Percentiles rank a stretch among this genome's conserved stretches.
phyloP scores from a whole-genome alignment of 2,113 vertebrate species.

The Aphyosemion australe region DNA sequence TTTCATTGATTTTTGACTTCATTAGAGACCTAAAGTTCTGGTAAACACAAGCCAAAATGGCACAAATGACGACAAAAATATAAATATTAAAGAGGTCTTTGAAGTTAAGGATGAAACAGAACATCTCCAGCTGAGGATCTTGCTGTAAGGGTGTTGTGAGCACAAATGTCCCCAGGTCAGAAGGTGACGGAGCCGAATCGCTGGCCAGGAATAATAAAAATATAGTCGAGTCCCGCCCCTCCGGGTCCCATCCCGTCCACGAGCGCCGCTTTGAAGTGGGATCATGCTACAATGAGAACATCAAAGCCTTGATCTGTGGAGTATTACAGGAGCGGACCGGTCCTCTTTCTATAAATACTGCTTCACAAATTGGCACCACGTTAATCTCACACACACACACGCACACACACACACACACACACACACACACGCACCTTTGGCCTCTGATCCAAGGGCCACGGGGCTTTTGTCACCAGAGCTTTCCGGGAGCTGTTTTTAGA shows the following conservation, averaged over 20 bases:
- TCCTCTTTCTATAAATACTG: constrained; percentile 70
- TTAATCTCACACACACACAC: constrained; percentile 47
- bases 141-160: constrained; percentile 41
- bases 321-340: constrained; percentile 50
- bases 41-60: too few species aligned
- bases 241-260: constrained; percentile 10
- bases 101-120: not conserved
- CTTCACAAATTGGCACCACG: constrained; percentile 69
- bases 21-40: too few species aligned
- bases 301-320: constrained; percentile 76
- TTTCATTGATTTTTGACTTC: too few species aligned
- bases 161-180: constrained; percentile 41
- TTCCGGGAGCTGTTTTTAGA: not conserved
- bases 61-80: too few species aligned
- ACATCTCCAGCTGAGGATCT: constrained; percentile 19
- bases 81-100: too few species aligned
- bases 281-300: constrained; percentile 69
- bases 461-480: not conserved
- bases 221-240: constrained; percentile 14
- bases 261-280: constrained; percentile 75
- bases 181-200: constrained; percentile 43
- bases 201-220: constrained; percentile 42
- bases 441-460: constrained; percentile 1
- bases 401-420: constrained; percentile 1
- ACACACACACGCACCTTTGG: constrained; percentile 24